phyloP scores from a whole-genome alignment of 2,797 vertebrate species.

The Helostoma temminkii region DNA sequence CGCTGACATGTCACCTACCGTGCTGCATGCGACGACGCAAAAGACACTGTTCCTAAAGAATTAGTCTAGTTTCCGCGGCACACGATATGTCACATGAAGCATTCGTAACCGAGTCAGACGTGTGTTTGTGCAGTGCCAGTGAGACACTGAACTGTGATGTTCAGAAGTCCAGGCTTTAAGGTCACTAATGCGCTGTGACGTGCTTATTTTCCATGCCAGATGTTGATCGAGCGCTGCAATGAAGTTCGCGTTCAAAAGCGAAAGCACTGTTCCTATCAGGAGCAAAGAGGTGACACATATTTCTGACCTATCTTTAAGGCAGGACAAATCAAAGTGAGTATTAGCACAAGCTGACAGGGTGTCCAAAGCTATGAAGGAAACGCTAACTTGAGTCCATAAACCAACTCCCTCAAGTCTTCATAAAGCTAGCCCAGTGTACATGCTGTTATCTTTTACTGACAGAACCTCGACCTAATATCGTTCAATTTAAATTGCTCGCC shows the following conservation, averaged over 20 bases:
- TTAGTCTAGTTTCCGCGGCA: background rate
- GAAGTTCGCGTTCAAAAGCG: constrained; percentile 36
- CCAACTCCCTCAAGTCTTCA: constrained; percentile 46
- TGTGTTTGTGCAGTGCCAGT: background rate
- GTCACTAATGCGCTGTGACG: constrained; percentile 15
- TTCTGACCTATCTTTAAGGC: background rate
- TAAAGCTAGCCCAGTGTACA: constrained; percentile 26
- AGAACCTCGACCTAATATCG: constrained; percentile 24
- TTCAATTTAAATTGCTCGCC: background rate
- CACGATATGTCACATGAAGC: background rate
- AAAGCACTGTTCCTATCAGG: constrained; percentile 43
- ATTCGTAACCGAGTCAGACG: background rate
- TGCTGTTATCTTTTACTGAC: background rate
- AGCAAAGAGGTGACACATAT: background rate
- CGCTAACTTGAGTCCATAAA: constrained; percentile 29
- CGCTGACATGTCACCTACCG: constrained; percentile 35
- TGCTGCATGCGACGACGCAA: constrained; percentile 27
- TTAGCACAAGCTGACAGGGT: background rate
- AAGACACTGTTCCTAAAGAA: constrained; percentile 18
- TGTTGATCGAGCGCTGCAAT: constrained; percentile 30
- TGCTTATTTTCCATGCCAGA: constrained; percentile 30
- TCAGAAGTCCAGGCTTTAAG: constrained; percentile 10
- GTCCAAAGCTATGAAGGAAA: background rate
- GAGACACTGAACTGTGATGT: background rate
- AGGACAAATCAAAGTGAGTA: background rate